Percentiles rank a stretch among this genome's conserved stretches.
Evolutionary conservation across 1,140 invertebrate genomes (phyloP).

Genomic region (Sycobia sp.): DNA sequence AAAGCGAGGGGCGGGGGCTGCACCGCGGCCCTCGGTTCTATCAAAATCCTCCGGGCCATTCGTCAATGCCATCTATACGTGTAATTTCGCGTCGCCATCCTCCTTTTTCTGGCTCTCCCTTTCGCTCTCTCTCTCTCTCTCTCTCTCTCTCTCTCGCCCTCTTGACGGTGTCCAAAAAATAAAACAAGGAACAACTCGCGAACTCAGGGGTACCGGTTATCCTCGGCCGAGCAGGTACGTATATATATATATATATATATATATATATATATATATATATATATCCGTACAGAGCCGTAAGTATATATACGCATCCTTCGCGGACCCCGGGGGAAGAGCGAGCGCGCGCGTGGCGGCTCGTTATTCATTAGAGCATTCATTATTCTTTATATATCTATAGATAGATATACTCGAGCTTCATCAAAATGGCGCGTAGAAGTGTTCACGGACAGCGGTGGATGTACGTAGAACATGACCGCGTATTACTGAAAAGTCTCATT

Average conservation of each 20-base stretch:
- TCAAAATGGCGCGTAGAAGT: conserved; percentile 13
- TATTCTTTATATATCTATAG: too few species aligned
- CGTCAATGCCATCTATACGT: conserved; percentile 54
- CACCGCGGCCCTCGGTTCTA: conserved; percentile 34
- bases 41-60: conserved; percentile 51
- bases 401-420: conserved; percentile 18
- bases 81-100: conserved; percentile 46
- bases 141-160: too few species aligned
- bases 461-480: not conserved
- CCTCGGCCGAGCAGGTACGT: conserved; percentile 9
- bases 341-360: conserved; percentile 13
- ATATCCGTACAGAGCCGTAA: too few species aligned
- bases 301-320: too few species aligned
- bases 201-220: conserved; percentile 24
- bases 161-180: conserved; percentile 14
- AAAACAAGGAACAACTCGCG: conserved; percentile 37
- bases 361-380: conserved; percentile 39
- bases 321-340: conserved; percentile 7
- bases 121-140: too few species aligned
- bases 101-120: conserved; percentile 37
- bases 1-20: conserved; percentile 36
- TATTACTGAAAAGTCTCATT: conserved; percentile 27
- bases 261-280: too few species aligned
- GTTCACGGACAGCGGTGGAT: not conserved
- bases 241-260: too few species aligned